Conservation (phyloP, 2,797 vertebrate genomes). For the Enteromius radiatus region DNA sequence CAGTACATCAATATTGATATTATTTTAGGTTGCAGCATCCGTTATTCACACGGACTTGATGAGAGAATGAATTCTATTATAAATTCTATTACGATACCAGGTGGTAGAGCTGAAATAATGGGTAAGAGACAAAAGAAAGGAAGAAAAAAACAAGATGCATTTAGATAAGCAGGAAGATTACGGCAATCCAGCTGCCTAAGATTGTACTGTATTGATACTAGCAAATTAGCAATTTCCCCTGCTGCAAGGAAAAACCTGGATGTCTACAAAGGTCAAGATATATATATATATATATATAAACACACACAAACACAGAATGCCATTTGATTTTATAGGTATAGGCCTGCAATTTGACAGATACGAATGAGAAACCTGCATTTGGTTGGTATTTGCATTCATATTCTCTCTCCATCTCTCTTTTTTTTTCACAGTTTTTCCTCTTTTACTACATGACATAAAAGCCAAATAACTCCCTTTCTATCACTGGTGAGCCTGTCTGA, state of each 20-base stretch:
- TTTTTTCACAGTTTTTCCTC: neutral
- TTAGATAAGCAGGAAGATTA: conserved; percentile 19
- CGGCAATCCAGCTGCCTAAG: conserved; percentile 15
- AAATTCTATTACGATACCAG: conserved; percentile 49
- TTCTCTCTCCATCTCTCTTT: neutral
- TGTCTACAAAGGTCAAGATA: neutral
- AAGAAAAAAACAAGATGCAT: neutral
- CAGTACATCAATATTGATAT: neutral
- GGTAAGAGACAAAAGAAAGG: conserved; percentile 31
- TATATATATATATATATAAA: neutral
- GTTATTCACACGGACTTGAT: conserved; percentile 56
- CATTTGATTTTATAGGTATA: neutral
- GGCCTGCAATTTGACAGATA: neutral
- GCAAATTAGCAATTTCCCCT: conserved; percentile 20
- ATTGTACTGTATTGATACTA: conserved; percentile 42
- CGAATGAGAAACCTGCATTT: neutral
- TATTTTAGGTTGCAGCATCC: conserved; percentile 51
- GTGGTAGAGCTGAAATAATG: conserved; percentile 49
- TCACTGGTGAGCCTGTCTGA: conserved; percentile 7
- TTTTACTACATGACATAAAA: conserved; percentile 20
- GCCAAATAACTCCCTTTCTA: neutral
- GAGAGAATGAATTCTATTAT: conserved; percentile 54
- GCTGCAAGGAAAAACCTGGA: neutral
- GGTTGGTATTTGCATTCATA: neutral
- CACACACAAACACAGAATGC: neutral